Evolutionary conservation across 2,797 vertebrate genomes (phyloP).

Genomic region (Hylomyscus alleni): DNA sequence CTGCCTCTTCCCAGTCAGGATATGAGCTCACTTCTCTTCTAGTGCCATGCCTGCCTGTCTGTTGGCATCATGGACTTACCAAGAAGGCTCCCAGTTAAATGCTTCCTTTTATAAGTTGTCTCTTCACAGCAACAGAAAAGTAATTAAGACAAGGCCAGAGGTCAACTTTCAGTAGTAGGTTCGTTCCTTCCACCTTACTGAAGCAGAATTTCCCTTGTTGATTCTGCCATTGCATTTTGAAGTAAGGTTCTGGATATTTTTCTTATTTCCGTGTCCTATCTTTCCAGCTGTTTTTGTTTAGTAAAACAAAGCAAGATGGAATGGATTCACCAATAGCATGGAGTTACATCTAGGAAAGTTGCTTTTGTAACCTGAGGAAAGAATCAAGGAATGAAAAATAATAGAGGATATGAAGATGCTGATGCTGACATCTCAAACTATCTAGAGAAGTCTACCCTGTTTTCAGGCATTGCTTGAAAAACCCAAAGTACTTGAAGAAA

Average conservation of each 20-base stretch:
- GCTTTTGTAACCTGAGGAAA: constrained; percentile 4
- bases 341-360: constrained; percentile 5
- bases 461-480: constrained; percentile 49
- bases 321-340: neutral
- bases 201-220: neutral
- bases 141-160: too few species aligned
- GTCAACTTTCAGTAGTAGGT: neutral
- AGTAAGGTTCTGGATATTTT: neutral
- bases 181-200: neutral
- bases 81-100: neutral
- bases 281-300: neutral
- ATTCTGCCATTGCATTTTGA: neutral
- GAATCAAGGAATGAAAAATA: neutral
- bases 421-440: neutral
- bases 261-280: neutral
- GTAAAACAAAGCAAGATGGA: neutral
- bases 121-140: neutral
- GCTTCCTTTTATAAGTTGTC: neutral
- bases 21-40: too few species aligned
- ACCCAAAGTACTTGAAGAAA: constrained; percentile 32
- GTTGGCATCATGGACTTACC: neutral
- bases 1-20: neutral
- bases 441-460: constrained; percentile 30
- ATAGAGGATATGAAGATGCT: neutral
- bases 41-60: neutral